Evolutionary conservation across 2,888 invertebrate genomes (phyloP), one percentile per base, ranked within the genome.

Genomic region (Tortricodes alternella): DNA sequence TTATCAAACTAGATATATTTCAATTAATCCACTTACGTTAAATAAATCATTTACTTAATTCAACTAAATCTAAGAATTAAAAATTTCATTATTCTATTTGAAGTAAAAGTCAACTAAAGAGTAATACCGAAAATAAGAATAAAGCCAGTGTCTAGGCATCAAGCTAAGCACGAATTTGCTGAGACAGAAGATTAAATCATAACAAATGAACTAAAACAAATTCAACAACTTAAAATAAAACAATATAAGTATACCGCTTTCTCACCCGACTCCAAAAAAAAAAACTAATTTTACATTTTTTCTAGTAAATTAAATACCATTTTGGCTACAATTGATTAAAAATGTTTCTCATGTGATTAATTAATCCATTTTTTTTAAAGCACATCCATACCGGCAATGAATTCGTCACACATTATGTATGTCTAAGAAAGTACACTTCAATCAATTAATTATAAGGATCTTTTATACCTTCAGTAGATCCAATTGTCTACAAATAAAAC

Each of bases 1-100:
- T 59, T 51, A 52, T 57, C 27, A 52, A 58, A 62, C 44, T 62
- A 46, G 61, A 62, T 62, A 62, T 62, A 64, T 61, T 64, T 62
- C 50, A 59, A 59, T 62, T 61, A 62, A 59, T 51, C 35, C 59
- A 43, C 44, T 58, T 59, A 53, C 29, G 50, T 43, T 29, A 41
- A 50, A 56, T 56, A 59, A 60, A 59, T 59, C 56, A 51, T 50
- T 51, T 56, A 53, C 41, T 59, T 53, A 60, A 27, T 39, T 16
- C 18, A 44, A 39, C n/a, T 23, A 53, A 21, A 37, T 8, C 32
- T 44, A 56, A 41, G 46, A 38, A 43, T 24, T 11, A 48, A 53
- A 15, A 38, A 34, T 13, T 18, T 1, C 11, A 41, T 41, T 48
- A 35, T 5, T 35, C 35, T 35, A 27, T 34, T 29, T 18, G 39